A percentile compares a stretch with the other conserved stretches of the same genome.
These are phyloP conservation scores for Alectura lathami DNA, from an alignment of 2,113 vertebrate genomes.

Conservation along the genomic window DNA sequence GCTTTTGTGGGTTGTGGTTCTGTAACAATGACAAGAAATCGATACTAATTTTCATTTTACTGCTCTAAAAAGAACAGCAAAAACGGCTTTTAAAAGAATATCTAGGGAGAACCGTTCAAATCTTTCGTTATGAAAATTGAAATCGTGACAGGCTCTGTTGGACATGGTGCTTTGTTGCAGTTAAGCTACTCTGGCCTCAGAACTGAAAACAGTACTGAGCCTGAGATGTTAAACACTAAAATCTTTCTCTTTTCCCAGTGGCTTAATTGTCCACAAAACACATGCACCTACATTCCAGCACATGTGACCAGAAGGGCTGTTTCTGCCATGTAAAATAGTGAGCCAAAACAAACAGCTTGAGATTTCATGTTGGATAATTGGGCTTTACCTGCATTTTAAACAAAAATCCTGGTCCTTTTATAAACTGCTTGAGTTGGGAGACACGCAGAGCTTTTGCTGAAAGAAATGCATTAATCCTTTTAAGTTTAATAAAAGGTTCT, in stretches of 20 bases:
- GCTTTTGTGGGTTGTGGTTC: neutral
- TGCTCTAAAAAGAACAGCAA: neutral
- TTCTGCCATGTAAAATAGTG: neutral
- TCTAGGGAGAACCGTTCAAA: neutral
- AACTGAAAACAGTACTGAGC: neutral
- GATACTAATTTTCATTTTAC: neutral
- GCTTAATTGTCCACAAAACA: neutral
- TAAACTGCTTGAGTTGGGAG: constrained; percentile 57
- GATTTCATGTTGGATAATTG: constrained; percentile 36
- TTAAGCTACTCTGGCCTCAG: neutral
- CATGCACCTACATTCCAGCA: neutral
- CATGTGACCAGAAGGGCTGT: neutral
- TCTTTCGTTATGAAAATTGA: neutral
- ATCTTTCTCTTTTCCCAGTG: neutral
- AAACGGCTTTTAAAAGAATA: neutral
- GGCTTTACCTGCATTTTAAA: constrained; percentile 55
- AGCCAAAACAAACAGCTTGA: constrained; percentile 57
- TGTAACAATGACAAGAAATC: neutral
- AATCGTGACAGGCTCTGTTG: neutral
- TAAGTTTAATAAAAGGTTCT: constrained; percentile 48
- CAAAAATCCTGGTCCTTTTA: constrained; percentile 43
- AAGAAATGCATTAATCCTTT: constrained; percentile 67
- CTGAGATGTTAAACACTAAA: neutral
- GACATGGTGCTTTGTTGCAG: neutral
- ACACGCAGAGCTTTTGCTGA: constrained; percentile 56